phyloP scores from a whole-genome alignment of 1,140 invertebrate genomes.

The Sycophila sp. region DNA sequence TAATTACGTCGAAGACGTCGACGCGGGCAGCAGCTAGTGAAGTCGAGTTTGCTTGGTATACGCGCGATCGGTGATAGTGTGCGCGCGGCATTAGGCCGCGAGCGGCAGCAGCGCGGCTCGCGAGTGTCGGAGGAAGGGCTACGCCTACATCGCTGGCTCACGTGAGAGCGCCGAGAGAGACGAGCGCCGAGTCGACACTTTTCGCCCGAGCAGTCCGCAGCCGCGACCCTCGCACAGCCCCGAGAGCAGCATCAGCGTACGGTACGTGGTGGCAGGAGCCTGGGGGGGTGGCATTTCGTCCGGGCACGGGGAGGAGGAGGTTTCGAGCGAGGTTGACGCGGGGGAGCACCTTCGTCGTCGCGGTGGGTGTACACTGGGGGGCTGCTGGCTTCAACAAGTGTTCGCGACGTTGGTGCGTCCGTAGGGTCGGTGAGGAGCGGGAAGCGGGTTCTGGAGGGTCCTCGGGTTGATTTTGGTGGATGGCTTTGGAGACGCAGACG shows the following conservation, averaged over 20 bases:
- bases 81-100: neutral
- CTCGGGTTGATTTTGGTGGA: neutral
- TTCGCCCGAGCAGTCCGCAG: neutral
- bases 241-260: neutral
- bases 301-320: neutral
- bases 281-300: neutral
- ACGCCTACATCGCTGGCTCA: constrained; percentile 62
- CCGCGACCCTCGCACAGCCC: neutral
- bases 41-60: neutral
- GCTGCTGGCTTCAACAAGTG: constrained; percentile 26
- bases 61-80: neutral
- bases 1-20: neutral
- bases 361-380: neutral
- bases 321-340: neutral
- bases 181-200: constrained; percentile 24
- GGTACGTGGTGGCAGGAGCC: neutral
- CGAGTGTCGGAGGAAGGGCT: constrained; percentile 49
- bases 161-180: constrained; percentile 54
- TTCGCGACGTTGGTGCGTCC: neutral
- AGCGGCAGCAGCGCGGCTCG: constrained; percentile 40
- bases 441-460: neutral
- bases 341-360: neutral
- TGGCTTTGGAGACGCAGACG: too few relatives aligned
- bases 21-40: neutral
- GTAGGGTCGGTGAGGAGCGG: neutral